Conservation (phyloP, 2,888 invertebrate species). For the Malacosoma neustria region DNA sequence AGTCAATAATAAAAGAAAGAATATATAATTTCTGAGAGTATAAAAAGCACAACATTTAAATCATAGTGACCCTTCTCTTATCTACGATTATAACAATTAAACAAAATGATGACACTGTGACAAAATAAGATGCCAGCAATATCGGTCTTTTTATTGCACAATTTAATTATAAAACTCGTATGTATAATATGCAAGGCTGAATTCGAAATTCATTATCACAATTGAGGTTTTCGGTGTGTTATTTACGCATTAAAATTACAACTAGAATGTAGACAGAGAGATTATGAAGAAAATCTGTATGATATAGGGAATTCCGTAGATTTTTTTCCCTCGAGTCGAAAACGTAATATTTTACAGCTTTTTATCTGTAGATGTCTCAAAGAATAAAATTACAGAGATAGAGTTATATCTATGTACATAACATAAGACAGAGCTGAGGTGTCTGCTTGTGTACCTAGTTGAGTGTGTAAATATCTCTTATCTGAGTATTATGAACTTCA, state of each 20-base stretch:
- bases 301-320: slow-evolving; percentile 28
- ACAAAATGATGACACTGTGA: no score
- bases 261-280: slow-evolving; percentile 22
- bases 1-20: no score
- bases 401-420: slow-evolving; percentile 58
- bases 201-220: slow-evolving; percentile 15
- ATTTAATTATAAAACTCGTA: slow-evolving; percentile 4
- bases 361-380: slow-evolving; percentile 64
- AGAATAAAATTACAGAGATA: slow-evolving; percentile 63
- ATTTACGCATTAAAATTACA: slow-evolving; percentile 22
- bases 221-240: slow-evolving; percentile 12
- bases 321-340: slow-evolving; percentile 32
- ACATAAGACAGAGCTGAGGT: slow-evolving; percentile 62
- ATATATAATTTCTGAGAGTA: no score
- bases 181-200: slow-evolving; percentile 7
- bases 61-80: no score
- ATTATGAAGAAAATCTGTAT: slow-evolving; percentile 26
- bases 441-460: slow-evolving; percentile 52
- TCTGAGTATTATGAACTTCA: slow-evolving; percentile 71
- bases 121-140: neutral
- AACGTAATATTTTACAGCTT: slow-evolving; percentile 41
- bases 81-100: no score
- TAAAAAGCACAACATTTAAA: no score
- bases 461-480: slow-evolving; percentile 68
- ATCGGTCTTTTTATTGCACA: neutral